A percentile compares a stretch with the other conserved stretches of the same genome.
Evolutionary conservation across 2,113 vertebrate species (phyloP).

Genomic region (Centropristis striata): DNA sequence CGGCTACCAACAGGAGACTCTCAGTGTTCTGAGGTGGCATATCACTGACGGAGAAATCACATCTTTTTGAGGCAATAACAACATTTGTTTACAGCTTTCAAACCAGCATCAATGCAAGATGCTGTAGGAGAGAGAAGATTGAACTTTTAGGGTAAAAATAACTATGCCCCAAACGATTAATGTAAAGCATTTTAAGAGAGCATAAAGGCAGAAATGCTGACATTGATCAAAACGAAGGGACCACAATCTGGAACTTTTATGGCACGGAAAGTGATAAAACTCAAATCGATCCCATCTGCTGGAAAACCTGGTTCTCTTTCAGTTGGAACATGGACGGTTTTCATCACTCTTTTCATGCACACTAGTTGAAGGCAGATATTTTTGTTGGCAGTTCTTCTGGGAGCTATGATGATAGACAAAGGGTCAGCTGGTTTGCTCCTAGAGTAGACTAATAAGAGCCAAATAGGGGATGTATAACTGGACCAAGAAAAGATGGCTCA

Average conservation of each 20-base stretch:
- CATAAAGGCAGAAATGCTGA: slow-evolving; percentile 75
- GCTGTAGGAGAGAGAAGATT: background rate
- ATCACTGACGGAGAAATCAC: background rate
- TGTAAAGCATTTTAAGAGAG: slow-evolving; percentile 63
- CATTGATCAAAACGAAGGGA: slow-evolving; percentile 72
- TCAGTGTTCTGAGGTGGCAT: background rate
- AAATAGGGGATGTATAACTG: slow-evolving; percentile 21
- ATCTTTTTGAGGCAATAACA: background rate
- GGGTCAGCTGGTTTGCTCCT: slow-evolving; percentile 3
- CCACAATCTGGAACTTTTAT: slow-evolving; percentile 78
- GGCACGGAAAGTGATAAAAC: slow-evolving; percentile 84
- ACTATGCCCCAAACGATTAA: slow-evolving; percentile 30
- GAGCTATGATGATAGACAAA: slow-evolving; percentile 43
- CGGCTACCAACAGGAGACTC: background rate
- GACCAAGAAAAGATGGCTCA: slow-evolving; percentile 14
- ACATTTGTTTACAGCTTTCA: slow-evolving; percentile 12
- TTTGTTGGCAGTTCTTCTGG: slow-evolving; percentile 47
- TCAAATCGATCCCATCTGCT: slow-evolving; percentile 84
- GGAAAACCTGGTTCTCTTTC: slow-evolving; percentile 67
- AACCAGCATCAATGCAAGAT: background rate
- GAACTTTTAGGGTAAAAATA: slow-evolving; percentile 30
- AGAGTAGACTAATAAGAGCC: slow-evolving; percentile 27
- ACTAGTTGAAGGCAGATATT: slow-evolving; percentile 22
- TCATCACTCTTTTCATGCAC: slow-evolving; percentile 43
- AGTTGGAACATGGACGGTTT: slow-evolving; percentile 35